A percentile compares a stretch with the other conserved stretches of the same genome.
Evolutionary conservation across 2,113 vertebrate species (phyloP).

Genomic region (Ia io): DNA sequence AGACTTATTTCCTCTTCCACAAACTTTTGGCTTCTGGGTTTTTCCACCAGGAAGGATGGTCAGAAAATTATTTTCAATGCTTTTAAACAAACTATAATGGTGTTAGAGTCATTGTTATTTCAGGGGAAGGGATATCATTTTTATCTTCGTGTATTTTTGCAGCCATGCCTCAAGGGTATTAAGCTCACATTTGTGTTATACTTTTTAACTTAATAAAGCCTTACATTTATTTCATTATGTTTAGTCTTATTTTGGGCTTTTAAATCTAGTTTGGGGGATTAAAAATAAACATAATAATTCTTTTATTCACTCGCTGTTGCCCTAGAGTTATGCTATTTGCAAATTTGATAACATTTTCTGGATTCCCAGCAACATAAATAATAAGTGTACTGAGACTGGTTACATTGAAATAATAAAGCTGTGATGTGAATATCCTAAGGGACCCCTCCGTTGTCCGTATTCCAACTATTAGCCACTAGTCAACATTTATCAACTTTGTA

Average conservation of each 20-base stretch:
- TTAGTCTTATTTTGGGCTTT: not conserved
- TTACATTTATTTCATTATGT: not conserved
- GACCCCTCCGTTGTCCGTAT: not conserved
- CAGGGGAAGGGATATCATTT: fast-evolving
- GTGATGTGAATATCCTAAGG: not conserved
- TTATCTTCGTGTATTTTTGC: not conserved
- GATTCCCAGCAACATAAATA: not conserved
- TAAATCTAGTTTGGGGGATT: not conserved
- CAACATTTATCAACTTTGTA: not conserved
- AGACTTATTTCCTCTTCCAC: not conserved
- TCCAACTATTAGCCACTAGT: not conserved
- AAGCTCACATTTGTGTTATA: not conserved
- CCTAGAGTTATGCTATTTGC: not conserved
- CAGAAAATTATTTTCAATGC: not conserved
- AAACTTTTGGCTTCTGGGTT: not conserved
- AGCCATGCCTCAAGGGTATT: not conserved
- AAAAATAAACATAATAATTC: not conserved
- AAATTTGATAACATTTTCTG: not conserved
- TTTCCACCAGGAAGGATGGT: not conserved
- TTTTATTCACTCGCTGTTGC: not conserved
- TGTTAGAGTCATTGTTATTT: not conserved
- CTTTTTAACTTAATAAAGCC: not conserved
- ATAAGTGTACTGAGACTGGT: not conserved
- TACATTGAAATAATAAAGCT: not conserved
- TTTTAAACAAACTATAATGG: not conserved